Evolutionary conservation across 37 sponge, comb jelly and placozoan genomes (phyloP).

Genomic region (Amphimedon queenslandica): DNA sequence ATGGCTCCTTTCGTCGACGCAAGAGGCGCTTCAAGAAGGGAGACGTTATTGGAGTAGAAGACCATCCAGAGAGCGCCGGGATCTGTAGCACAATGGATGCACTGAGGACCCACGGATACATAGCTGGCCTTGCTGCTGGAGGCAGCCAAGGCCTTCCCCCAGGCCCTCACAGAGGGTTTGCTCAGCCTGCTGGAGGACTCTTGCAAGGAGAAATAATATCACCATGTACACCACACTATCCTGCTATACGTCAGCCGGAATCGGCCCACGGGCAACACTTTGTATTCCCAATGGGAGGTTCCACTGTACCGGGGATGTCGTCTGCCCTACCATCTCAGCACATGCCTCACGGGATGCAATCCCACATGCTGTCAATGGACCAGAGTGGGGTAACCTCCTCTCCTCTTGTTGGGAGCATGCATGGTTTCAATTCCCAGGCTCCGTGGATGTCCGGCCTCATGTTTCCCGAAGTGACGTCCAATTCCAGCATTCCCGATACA

Average conservation of each 20-base stretch:
- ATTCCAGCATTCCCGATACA: neutral
- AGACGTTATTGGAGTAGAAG: too few relatives aligned
- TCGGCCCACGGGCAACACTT: neutral
- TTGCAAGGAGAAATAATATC: neutral
- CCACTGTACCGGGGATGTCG: neutral
- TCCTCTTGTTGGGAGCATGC: neutral
- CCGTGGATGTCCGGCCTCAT: neutral
- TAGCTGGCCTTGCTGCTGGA: too few relatives aligned
- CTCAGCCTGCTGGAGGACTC: neutral
- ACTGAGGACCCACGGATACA: neutral
- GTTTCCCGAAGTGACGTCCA: too few relatives aligned
- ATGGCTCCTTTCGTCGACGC: slow-evolving; percentile 80
- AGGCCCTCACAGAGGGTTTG: too few relatives aligned
- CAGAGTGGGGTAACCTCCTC: neutral
- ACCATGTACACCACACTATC: neutral
- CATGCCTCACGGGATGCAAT: too few relatives aligned
- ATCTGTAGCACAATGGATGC: neutral
- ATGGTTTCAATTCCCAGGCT: neutral
- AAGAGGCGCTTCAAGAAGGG: slow-evolving; percentile 85
- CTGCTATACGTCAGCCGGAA: neutral
- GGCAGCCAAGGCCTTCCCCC: too few relatives aligned
- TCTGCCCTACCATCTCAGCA: too few relatives aligned
- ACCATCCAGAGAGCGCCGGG: too few relatives aligned
- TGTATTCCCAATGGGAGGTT: neutral
- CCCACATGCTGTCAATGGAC: too few relatives aligned